phyloP scores from a whole-genome alignment of 2,113 vertebrate species.

The Ammospiza caudacuta region DNA sequence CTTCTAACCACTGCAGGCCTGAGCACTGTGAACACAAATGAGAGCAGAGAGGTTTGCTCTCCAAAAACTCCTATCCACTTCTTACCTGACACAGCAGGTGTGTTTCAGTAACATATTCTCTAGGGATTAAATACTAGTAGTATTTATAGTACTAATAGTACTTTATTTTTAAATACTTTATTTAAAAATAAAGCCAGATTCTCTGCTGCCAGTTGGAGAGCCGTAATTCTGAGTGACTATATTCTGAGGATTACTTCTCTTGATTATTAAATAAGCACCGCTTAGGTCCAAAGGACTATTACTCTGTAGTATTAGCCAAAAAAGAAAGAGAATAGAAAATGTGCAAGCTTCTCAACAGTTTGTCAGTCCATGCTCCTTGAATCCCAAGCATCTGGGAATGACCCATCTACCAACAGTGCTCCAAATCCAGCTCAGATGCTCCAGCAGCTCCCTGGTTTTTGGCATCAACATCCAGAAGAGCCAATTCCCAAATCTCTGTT shows the following conservation, averaged over 20 bases:
- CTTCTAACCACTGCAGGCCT: neutral
- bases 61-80: neutral
- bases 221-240: neutral
- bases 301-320: neutral
- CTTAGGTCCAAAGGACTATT: neutral
- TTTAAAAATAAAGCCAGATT: neutral
- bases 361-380: no score
- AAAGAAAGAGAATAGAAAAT: neutral
- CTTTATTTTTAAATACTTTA: neutral
- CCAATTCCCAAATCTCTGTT: neutral
- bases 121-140: neutral
- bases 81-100: neutral
- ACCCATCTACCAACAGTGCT: neutral
- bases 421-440: neutral
- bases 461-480: neutral
- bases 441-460: neutral
- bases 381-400: neutral
- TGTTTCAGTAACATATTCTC: neutral
- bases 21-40: neutral
- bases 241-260: neutral
- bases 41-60: neutral
- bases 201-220: neutral
- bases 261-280: neutral
- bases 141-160: no score
- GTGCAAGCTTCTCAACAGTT: neutral